Percentiles rank a stretch among this genome's conserved stretches.
Evolutionary conservation across 2,888 invertebrate genomes (phyloP).

Genomic region (Sussaba pulchella): DNA sequence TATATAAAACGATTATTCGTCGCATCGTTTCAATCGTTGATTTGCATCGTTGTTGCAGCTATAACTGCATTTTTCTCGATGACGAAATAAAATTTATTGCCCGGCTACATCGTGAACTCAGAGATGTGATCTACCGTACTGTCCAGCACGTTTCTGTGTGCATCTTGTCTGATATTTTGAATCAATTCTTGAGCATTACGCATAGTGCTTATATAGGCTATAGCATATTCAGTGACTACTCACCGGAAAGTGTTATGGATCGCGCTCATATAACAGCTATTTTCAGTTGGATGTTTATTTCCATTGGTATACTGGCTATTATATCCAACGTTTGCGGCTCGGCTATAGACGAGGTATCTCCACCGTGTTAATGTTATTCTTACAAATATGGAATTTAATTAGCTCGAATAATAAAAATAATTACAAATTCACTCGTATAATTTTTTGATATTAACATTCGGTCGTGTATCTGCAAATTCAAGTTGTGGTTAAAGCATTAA

Average conservation of each 20-base stretch:
- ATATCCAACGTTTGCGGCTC: conserved; percentile 37
- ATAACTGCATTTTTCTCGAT: neutral
- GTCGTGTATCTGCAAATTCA: too few species aligned
- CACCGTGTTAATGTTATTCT: neutral
- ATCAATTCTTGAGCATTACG: neutral
- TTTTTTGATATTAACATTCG: neutral
- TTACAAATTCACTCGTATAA: too few species aligned
- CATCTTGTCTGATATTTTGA: neutral
- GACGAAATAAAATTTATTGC: conserved; percentile 24
- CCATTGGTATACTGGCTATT: neutral
- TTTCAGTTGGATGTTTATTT: neutral
- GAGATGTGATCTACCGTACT: conserved; percentile 4
- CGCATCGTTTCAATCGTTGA: neutral
- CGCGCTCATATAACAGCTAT: neutral
- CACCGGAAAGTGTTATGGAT: neutral
- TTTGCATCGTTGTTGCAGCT: conserved; percentile 18
- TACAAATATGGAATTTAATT: neutral
- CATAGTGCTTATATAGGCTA: conserved; percentile 3
- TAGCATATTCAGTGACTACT: neutral
- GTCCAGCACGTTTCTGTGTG: conserved; percentile 3
- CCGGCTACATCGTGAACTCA: conserved; percentile 44
- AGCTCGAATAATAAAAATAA: too few species aligned
- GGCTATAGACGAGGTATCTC: conserved; percentile 33
- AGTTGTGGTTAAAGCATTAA: too few species aligned
- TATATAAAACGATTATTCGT: neutral